Base-by-base conservation (phyloP, 2,888 invertebrate species). In the Frankliniella intonsa region DNA sequence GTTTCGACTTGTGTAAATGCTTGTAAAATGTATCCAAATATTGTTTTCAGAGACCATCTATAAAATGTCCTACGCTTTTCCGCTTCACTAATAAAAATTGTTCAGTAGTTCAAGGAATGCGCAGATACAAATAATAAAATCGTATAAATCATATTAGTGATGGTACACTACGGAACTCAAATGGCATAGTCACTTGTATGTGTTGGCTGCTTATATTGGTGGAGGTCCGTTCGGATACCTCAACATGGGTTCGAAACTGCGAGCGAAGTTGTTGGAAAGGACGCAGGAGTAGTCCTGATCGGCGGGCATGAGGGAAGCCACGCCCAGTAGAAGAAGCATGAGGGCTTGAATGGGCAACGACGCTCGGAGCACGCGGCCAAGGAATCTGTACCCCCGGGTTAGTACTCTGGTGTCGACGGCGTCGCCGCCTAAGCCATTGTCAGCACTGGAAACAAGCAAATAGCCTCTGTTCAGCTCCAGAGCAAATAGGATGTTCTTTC, bases 321-420 rank as follows among this genome's bases (percentile, higher is more conserved):
- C 95, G 83, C 98, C 97, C 86, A 99, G 91, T 86, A 99, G 91
- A 84, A 98, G 91, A 86, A 98, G 91, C 90, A 99, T 94, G 86
- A 99, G 90, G 84, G 97, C 96, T 90, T 99, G 97, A 88, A 99
- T 95, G 82, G 98, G 98, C 85, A 98, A 91, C 38, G 97, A 96
- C 82, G 97, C 95, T 87, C 97, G 92, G 84, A 97, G 92, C 85
- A 97, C 97, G 86, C 98, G 93, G 85, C 95, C 93, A 88, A 97
- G 91, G 91, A 96, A 96, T 84, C 94, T 92, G 86, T 94, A 94
- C 83, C 96, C 93, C 86, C 94, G 92, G 83, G 91, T 89, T 86
- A 95, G 90, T 82, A 92, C 92, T 85, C 92, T 91, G 84, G 91
- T 91, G 87, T 92, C 91, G 87, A 91, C 90, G 87, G 90, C 90